These are phyloP conservation scores for Rhodophaea formosa DNA, from an alignment of 2,888 invertebrate species.

Conservation along the genomic window DNA sequence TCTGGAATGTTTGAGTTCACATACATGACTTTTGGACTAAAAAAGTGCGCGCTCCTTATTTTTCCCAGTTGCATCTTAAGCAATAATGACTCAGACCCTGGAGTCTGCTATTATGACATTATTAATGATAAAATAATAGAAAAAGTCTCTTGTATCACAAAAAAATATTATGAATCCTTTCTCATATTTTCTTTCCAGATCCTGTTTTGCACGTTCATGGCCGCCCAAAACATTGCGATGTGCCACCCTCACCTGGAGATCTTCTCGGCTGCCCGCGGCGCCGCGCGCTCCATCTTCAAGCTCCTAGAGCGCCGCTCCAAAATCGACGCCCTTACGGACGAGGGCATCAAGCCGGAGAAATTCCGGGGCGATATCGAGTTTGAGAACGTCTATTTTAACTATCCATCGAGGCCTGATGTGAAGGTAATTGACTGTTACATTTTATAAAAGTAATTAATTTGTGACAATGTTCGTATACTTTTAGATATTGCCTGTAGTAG, in stretches of 20 bases:
- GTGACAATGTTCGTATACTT: too few relatives aligned
- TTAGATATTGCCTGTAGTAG: too few relatives aligned
- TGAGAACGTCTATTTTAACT: slow-evolving; percentile 86
- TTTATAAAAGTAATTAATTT: neutral
- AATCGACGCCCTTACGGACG: slow-evolving; percentile 50
- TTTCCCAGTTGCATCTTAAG: too few relatives aligned
- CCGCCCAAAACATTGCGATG: slow-evolving; percentile 88
- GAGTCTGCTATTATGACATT: too few relatives aligned
- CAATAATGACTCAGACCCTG: too few relatives aligned
- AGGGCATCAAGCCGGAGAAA: slow-evolving; percentile 73
- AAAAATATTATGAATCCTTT: too few relatives aligned
- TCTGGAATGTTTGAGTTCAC: too few relatives aligned
- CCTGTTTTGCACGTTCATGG: slow-evolving; percentile 87
- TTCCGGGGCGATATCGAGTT: slow-evolving; percentile 86
- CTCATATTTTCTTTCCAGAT: slow-evolving; percentile 69
- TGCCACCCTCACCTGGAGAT: slow-evolving; percentile 88
- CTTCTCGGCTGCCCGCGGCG: slow-evolving; percentile 86
- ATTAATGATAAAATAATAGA: too few relatives aligned
- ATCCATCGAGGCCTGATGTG: slow-evolving; percentile 89
- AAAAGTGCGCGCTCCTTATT: too few relatives aligned
- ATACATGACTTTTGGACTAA: too few relatives aligned
- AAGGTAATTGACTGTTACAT: slow-evolving; percentile 62
- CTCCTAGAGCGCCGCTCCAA: slow-evolving; percentile 83
- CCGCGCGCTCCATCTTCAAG: slow-evolving; percentile 85
- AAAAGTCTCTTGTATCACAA: too few relatives aligned